phyloP scores from a whole-genome alignment of 2,797 vertebrate genomes.

The Anolis apletophallus region DNA sequence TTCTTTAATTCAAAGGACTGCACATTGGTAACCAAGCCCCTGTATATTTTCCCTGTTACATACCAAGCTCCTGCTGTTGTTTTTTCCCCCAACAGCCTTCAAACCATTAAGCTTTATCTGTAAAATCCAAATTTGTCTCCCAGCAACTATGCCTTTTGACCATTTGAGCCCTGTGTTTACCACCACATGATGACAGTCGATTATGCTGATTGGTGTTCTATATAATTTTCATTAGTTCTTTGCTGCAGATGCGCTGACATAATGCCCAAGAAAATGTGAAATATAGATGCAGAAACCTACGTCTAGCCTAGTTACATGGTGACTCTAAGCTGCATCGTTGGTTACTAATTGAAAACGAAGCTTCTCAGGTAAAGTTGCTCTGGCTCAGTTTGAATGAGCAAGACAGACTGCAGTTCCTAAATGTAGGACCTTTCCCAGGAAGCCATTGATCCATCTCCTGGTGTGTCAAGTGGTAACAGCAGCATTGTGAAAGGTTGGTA shows the following conservation, averaged over 20 bases:
- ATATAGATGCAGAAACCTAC: background rate
- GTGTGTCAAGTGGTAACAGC: background rate
- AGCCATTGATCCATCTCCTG: background rate
- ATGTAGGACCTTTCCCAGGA: background rate
- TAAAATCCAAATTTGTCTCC: background rate
- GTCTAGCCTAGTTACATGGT: background rate
- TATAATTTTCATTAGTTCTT: background rate
- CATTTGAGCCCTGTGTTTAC: background rate
- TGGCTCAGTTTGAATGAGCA: background rate
- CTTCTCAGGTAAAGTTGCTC: background rate
- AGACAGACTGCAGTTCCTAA: background rate
- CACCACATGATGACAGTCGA: background rate
- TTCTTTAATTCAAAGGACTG: background rate
- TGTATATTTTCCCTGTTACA: too few relatives aligned
- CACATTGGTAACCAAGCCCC: background rate
- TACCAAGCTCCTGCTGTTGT: background rate
- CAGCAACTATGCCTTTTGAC: background rate
- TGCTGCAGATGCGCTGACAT: background rate
- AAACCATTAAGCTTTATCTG: background rate
- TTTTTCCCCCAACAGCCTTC: background rate
- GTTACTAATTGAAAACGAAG: background rate
- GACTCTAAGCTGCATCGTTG: background rate
- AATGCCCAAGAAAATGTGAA: background rate
- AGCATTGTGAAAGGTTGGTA: constrained; percentile 6
- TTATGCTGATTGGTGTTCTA: background rate